Conservation (phyloP, 2,797 vertebrate species). For the Avahi laniger region DNA sequence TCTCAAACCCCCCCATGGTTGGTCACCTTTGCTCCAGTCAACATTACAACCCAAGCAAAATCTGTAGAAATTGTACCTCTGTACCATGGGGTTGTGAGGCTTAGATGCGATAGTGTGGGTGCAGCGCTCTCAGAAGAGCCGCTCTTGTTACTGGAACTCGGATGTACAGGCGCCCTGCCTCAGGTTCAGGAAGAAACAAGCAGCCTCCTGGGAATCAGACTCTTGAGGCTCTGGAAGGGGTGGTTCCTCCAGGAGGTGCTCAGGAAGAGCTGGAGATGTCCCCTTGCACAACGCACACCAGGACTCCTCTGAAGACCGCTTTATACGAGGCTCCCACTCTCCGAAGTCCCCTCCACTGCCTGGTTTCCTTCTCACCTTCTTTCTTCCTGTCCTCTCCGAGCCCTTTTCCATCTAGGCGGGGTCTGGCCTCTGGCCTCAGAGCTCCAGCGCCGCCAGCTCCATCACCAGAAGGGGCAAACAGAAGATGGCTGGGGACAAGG, state of each 20-base stretch:
- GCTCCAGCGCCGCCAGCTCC: not conserved
- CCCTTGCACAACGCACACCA: too few species aligned
- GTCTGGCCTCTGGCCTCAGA: not conserved
- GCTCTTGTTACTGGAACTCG: not conserved
- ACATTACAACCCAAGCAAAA: not conserved
- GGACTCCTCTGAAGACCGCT: not conserved
- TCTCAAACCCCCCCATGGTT: not conserved
- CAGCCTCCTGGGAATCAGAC: not conserved
- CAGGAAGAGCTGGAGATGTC: not conserved
- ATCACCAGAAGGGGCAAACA: not conserved
- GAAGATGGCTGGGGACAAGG: not conserved
- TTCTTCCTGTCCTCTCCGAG: not conserved
- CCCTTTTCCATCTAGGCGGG: not conserved
- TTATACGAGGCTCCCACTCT: not conserved
- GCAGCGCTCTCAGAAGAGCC: fast-evolving
- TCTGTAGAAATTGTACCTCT: not conserved
- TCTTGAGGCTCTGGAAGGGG: not conserved
- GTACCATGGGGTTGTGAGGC: not conserved
- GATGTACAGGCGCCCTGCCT: not conserved
- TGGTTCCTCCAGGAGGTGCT: not conserved
- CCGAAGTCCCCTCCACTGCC: not conserved
- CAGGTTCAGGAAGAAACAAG: too few species aligned
- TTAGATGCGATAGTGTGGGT: fast-evolving
- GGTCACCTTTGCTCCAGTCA: not conserved
- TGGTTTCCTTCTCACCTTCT: not conserved